These are phyloP conservation scores for Holcopasites calliopsidis DNA, from an alignment of 1,140 invertebrate genomes.

Conservation along the genomic window DNA sequence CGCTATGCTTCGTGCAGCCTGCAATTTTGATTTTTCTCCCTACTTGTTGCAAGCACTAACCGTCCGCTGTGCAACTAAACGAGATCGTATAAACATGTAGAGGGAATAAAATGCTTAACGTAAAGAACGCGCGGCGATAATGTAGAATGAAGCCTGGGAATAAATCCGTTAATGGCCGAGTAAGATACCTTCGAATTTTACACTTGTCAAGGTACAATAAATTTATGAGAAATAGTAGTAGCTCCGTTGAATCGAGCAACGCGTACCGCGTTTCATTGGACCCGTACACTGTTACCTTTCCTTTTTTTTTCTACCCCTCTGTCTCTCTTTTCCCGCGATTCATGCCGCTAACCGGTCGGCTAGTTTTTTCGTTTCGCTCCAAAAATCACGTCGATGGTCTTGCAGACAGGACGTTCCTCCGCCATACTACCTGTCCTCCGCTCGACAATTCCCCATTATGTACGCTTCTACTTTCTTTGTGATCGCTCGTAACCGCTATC, in stretches of 20 bases:
- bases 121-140: not conserved
- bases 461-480: conserved; percentile 21
- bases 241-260: conserved; percentile 10
- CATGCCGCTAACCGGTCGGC: conserved; percentile 21
- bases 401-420: not conserved
- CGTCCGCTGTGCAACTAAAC: not conserved
- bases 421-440: conserved; percentile 2
- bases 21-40: too few relatives aligned
- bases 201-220: conserved; percentile 35
- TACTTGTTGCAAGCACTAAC: too few relatives aligned
- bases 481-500: not conserved
- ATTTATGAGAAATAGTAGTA: conserved; percentile 22
- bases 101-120: not conserved
- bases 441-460: conserved; percentile 26
- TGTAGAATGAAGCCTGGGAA: not conserved
- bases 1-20: too few relatives aligned
- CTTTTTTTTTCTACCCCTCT: not conserved
- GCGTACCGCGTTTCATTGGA: not conserved
- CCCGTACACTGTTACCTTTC: not conserved
- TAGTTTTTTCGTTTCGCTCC: conserved; percentile 45
- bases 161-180: conserved; percentile 22
- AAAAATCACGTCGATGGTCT: conserved; percentile 42
- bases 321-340: conserved; percentile 12
- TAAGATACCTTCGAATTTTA: conserved; percentile 40
- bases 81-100: not conserved